Base-by-base conservation (phyloP, 2,113 vertebrate species). In the Salminus brasiliensis region DNA sequence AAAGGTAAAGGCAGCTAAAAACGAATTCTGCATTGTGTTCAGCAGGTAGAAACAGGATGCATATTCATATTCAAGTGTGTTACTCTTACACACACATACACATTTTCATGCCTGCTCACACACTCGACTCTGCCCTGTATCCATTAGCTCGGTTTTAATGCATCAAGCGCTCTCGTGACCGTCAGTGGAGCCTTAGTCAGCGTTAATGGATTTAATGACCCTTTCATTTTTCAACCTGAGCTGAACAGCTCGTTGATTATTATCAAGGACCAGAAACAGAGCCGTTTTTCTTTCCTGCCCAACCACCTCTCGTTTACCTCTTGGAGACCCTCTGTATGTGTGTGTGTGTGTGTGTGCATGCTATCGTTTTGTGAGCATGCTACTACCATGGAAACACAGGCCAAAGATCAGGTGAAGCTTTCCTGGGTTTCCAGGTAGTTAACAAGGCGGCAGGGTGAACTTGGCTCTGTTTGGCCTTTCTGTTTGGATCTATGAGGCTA, bases 331-430 rank as follows among this genome's bases (percentile, higher is more conserved):
- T 62, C 16, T 62, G 55, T 74, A 29, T 36, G 32, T 41, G 34
- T 55, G 76, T 78, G 66, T 32, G 18, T 32, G 76, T n/a, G n/a
- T n/a, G n/a, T n/a, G n/a, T n/a, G n/a, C n/a, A n/a, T n/a, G n/a
- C n/a, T n/a, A n/a, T n/a, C n/a, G n/a, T n/a, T n/a, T 29, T 70
- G 53, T 70, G 23, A 41, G 41, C 5, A 30, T 32, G 57, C 68
- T 63, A 30, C 88, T 87, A 59, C 87, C 81, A 68, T 52, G 84
- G 89, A 72, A 69, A 88, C 88, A 76, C 81, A 88, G 85, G 87
- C 83, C 87, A 74, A 81, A 76, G 82, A 62, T 60, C 77, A 73
- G 75, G 62, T 74, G 68, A 70, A 57, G 73, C 53, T 69, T 49
- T 84, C 39, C n/a, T 3, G 27, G 45, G 69, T 80, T 52, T 67